Evolutionary conservation across 64 coral and sea anemone genomes (phyloP).

Genomic region (Platygyra sinensis): DNA sequence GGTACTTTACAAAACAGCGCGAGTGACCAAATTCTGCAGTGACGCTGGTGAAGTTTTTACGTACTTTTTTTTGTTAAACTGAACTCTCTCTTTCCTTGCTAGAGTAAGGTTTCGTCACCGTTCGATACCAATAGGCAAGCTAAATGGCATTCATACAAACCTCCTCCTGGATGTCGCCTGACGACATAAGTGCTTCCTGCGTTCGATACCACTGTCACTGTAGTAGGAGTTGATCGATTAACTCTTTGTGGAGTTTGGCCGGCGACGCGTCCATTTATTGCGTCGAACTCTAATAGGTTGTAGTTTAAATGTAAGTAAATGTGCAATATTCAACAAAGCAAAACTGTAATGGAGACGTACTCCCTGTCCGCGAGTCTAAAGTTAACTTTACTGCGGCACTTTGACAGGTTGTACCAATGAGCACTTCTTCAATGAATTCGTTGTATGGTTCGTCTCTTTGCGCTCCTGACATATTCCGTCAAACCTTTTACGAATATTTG

Average conservation of each 20-base stretch:
- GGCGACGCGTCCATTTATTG: not conserved
- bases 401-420: not conserved
- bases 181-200: not conserved
- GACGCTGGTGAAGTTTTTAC: too few relatives aligned
- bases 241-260: too few relatives aligned
- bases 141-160: not conserved
- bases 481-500: not conserved
- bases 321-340: not conserved
- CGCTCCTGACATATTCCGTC: not conserved
- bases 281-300: not conserved
- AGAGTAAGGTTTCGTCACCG: too few relatives aligned
- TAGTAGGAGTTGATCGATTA: not conserved
- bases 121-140: too few relatives aligned
- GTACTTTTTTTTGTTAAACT: too few relatives aligned
- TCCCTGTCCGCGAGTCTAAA: not conserved
- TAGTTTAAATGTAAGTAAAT: not conserved
- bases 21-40: too few relatives aligned
- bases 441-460: not conserved
- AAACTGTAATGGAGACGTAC: not conserved
- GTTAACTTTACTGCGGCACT: not conserved
- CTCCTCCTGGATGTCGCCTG: not conserved
- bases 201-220: not conserved
- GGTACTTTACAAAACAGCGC: too few relatives aligned
- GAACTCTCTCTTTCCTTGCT: too few relatives aligned
- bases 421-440: not conserved